phyloP scores from a whole-genome alignment of 2,888 invertebrate species.

The Chaetogeoica ovagalla region DNA sequence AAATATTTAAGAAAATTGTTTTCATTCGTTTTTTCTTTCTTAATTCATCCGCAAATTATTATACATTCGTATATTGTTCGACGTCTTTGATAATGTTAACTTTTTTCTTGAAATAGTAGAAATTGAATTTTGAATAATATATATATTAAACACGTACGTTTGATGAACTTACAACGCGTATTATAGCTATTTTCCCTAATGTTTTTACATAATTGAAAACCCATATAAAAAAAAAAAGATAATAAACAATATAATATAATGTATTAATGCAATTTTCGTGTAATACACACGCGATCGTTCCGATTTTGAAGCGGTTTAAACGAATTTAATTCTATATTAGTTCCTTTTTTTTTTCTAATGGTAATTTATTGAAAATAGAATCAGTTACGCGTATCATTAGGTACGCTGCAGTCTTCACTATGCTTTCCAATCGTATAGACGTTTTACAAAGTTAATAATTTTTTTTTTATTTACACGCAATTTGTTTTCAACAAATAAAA shows the following conservation, averaged over 20 bases:
- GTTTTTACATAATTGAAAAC: neutral
- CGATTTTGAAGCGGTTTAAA: neutral
- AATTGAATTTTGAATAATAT: neutral
- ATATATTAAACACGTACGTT: no score
- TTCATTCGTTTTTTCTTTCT: no score
- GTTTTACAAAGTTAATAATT: no score
- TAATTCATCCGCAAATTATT: no score
- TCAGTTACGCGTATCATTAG: neutral
- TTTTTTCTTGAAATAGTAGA: no score
- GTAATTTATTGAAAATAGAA: neutral
- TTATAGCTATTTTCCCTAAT: neutral
- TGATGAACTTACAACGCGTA: no score
- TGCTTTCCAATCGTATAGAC: conserved; percentile 1
- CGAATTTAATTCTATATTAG: conserved; percentile 30
- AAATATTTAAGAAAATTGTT: no score
- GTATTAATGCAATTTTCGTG: conserved; percentile 22
- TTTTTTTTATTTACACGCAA: neutral
- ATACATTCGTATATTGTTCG: no score
- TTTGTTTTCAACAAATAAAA: neutral
- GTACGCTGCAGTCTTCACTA: neutral
- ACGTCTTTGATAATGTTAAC: no score
- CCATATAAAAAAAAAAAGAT: neutral
- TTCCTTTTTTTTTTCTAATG: neutral
- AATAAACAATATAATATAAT: conserved; percentile 5
- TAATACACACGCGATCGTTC: conserved; percentile 27